Evolutionary conservation across 2,888 invertebrate genomes (phyloP).

Genomic region (Drosophila crucigera): DNA sequence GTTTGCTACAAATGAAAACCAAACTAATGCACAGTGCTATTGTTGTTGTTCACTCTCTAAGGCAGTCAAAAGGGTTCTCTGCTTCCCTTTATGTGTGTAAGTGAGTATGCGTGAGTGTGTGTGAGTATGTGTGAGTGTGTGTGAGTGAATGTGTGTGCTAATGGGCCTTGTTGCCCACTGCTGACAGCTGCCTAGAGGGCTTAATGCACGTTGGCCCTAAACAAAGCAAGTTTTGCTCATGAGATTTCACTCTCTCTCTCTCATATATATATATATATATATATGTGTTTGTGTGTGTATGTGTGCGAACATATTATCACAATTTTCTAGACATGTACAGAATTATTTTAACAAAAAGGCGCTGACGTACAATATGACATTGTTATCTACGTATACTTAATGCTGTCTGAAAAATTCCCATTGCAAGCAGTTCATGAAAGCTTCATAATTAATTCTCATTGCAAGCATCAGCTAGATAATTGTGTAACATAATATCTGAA

Average conservation of each 20-base stretch:
- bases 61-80: conserved; percentile 47
- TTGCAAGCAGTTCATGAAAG: not conserved
- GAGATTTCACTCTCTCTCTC: conserved; percentile 13
- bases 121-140: not conserved
- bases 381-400: conserved; percentile 39
- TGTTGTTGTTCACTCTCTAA: conserved; percentile 39
- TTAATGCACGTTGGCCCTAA: conserved; percentile 55
- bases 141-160: conserved; percentile 10
- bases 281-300: not conserved
- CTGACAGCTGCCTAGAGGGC: conserved; percentile 58
- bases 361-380: conserved; percentile 43
- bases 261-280: not conserved
- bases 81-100: not conserved
- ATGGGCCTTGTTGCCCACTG: conserved; percentile 46
- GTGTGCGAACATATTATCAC: conserved; percentile 29
- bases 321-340: conserved; percentile 13
- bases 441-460: not conserved
- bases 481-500: not conserved
- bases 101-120: not conserved
- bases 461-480: not conserved
- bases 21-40: conserved; percentile 52
- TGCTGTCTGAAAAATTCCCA: conserved; percentile 7
- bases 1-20: conserved; percentile 40
- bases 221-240: conserved; percentile 59
- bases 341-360: not conserved